Conservation (phyloP, 1,140 invertebrate genomes). For the Andricus grossulariae region DNA sequence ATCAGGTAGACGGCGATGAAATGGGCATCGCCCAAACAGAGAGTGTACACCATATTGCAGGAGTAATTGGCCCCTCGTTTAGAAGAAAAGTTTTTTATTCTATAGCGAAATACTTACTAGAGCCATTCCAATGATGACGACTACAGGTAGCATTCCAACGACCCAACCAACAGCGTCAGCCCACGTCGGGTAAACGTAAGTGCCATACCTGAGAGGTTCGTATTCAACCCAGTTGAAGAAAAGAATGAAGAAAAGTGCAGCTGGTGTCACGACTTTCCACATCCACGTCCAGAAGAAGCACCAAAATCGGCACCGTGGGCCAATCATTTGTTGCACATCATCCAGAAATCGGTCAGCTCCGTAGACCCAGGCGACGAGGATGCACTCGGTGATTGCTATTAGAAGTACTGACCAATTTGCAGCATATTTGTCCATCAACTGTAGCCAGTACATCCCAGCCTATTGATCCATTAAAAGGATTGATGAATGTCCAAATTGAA, state of each 20-base stretch:
- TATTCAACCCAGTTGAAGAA: slow-evolving; percentile 91
- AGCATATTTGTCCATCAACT: slow-evolving; percentile 91
- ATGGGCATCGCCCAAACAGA: no score
- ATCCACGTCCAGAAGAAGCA: slow-evolving; percentile 87
- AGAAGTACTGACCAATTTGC: slow-evolving; percentile 90
- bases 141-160: slow-evolving; percentile 83
- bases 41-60: no score
- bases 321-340: slow-evolving; percentile 89
- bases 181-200: slow-evolving; percentile 86
- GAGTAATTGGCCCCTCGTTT: no score
- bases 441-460: slow-evolving; percentile 90
- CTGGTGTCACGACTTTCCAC: slow-evolving; percentile 88
- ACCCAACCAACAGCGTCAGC: slow-evolving; percentile 87
- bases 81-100: no score
- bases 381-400: slow-evolving; percentile 87
- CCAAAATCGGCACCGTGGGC: slow-evolving; percentile 82
- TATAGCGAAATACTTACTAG: slow-evolving; percentile 75
- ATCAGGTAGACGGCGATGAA: no score
- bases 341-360: slow-evolving; percentile 87
- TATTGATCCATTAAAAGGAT: slow-evolving; percentile 60
- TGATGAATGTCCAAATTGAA: no score
- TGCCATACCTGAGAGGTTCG: slow-evolving; percentile 83
- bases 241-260: slow-evolving; percentile 85
- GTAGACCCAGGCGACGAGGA: slow-evolving; percentile 89
- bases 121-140: slow-evolving; percentile 82